These are phyloP conservation scores for Sinosuthora webbiana DNA, from an alignment of 2,113 vertebrate species.

Conservation along the genomic window DNA sequence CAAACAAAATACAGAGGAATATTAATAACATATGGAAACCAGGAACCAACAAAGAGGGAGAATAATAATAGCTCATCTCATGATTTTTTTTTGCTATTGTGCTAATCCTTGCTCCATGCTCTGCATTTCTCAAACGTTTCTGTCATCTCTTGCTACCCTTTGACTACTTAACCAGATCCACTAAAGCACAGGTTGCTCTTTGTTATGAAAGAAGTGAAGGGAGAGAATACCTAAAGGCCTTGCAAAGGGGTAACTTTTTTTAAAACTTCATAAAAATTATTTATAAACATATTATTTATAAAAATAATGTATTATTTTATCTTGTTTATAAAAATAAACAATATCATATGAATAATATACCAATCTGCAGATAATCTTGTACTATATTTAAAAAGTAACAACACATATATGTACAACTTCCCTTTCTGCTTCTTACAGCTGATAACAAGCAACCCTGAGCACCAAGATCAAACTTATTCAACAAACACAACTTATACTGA, in stretches of 20 bases:
- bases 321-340: not conserved
- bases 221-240: not conserved
- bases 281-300: no score
- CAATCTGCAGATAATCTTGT: not conserved
- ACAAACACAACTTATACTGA: not conserved
- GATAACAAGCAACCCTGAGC: not conserved
- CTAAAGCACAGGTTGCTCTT: not conserved
- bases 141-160: not conserved
- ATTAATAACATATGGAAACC: not conserved
- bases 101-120: not conserved
- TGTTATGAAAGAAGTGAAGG: not conserved
- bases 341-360: not conserved
- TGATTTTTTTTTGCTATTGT: not conserved
- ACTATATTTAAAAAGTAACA: not conserved
- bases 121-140: not conserved
- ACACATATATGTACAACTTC: not conserved
- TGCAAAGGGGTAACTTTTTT: accelerated
- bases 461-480: not conserved
- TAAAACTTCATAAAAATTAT: not conserved
- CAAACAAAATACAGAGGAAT: constrained; percentile 1
- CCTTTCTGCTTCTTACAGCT: not conserved
- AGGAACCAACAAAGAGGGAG: not conserved
- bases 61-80: constrained; percentile 6
- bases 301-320: no score
- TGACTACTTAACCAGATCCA: not conserved